A percentile compares a stretch with the other conserved stretches of the same genome.
Conservation (phyloP, 2,797 vertebrate genomes). For the Petrocephalus schoutedeni region DNA sequence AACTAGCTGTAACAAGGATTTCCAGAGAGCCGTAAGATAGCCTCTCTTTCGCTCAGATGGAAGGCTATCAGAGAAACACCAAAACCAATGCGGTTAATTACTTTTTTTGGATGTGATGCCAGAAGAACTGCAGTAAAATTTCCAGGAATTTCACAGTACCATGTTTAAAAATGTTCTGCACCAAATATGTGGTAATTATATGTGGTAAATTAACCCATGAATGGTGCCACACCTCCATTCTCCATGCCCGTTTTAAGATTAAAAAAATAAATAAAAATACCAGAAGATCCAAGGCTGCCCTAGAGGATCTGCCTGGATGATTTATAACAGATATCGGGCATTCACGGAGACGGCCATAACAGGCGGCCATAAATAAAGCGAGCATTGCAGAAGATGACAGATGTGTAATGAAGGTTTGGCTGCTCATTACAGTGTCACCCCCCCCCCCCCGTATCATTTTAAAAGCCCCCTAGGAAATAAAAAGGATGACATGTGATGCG, state of each 20-base stretch:
- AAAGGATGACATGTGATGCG: neutral
- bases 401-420: neutral
- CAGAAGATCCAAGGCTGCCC: neutral
- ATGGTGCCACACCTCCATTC: neutral
- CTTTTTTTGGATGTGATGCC: neutral
- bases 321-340: neutral
- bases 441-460: neutral
- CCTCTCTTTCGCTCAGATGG: neutral
- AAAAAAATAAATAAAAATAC: neutral
- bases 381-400: neutral
- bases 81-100: neutral
- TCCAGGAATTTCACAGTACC: neutral
- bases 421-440: neutral
- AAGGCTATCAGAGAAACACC: neutral
- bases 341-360: neutral
- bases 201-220: neutral
- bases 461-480: neutral
- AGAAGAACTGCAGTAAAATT: neutral
- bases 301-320: neutral
- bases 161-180: neutral
- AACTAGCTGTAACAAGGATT: constrained; percentile 27
- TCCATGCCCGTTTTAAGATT: neutral
- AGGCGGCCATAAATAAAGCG: neutral
- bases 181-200: neutral
- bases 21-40: constrained; percentile 25